Base-by-base conservation (phyloP, 1,140 invertebrate genomes). In the Coptotermes formosanus region DNA sequence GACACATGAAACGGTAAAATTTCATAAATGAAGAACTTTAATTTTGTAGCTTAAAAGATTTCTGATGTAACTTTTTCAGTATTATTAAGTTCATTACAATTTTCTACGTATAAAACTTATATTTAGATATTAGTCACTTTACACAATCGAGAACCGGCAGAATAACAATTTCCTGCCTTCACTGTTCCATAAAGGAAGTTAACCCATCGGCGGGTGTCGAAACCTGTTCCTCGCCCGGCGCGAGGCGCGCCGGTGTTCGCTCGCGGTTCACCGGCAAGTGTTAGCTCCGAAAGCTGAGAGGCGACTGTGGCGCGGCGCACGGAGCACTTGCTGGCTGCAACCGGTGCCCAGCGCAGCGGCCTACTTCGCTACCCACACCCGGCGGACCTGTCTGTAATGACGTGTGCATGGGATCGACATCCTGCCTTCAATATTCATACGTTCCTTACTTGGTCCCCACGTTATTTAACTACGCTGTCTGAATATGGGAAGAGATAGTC, bases 301-400 rank as follows among this genome's bases (percentile, higher is more conserved):
- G 25, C 64, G 64, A 75, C 64, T 75, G 64, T 75, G n/a, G 64
- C 64, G 52, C 64, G 64, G 64, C 25, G 64, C 64, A n/a, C 64
- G 8, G 59, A 64, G 59, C 21, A n/a, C 21, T 25, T 64, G 25
- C 59, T 64, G n/a, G n/a, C 25, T 75, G 64, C n/a, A 75, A 3
- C 64, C 64, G 64, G 64, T n/a, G 64, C 64, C 25, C n/a, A 75
- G n/a, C 14, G n/a, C 64, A 25, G 64, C 64, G n/a, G n/a, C 25
- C 64, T 14, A 30, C n/a, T 14, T n/a, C n/a, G n/a, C 64, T 75
- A 75, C 25, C 64, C 64, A 75, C 64, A 25, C 25, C 64, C n/a
- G 8, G 25, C 25, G 64, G 25, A 25, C 25, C 25, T 25, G 64
- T 30, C 25, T 75, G 25, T 75, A 75, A 75, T 30, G 64, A 75